Evolutionary conservation across 2,113 vertebrate species (phyloP).

Genomic region (Semicossyphus pulcher): DNA sequence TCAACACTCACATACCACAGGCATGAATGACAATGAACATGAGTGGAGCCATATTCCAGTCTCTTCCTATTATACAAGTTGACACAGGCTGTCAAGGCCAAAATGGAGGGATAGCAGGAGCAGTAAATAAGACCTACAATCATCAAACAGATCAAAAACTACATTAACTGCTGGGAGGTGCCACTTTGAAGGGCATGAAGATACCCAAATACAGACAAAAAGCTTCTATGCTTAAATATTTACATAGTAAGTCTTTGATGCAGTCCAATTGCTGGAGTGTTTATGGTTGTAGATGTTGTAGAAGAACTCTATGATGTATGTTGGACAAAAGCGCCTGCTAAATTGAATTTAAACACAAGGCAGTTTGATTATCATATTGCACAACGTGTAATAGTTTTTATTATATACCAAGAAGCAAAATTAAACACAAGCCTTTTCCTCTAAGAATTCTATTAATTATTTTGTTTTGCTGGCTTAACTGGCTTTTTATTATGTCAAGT

Average conservation of each 20-base stretch:
- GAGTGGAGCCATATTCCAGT: slow-evolving; percentile 72
- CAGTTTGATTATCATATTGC: too few relatives aligned
- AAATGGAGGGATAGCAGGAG: slow-evolving; percentile 32
- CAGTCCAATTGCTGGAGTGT: background rate
- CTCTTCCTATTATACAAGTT: slow-evolving; percentile 70
- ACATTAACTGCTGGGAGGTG: background rate
- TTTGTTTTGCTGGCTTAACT: background rate
- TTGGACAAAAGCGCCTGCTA: too few relatives aligned
- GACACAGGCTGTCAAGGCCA: slow-evolving; percentile 25
- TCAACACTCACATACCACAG: slow-evolving; percentile 75
- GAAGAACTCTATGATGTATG: too few relatives aligned
- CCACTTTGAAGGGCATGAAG: background rate
- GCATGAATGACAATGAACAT: slow-evolving; percentile 68
- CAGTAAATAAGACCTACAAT: background rate
- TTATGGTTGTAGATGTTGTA: slow-evolving; percentile 8
- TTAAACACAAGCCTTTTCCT: background rate
- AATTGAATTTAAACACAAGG: too few relatives aligned
- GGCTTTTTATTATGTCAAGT: background rate
- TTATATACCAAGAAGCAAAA: too few relatives aligned
- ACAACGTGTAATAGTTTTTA: too few relatives aligned
- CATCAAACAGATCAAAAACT: background rate
- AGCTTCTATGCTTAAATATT: too few relatives aligned
- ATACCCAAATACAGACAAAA: background rate
- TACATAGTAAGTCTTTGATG: too few relatives aligned
- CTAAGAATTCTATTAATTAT: background rate